Percentiles rank a stretch among this genome's conserved stretches.
These are phyloP conservation scores for Ypsolopha sequella DNA, from an alignment of 2,888 invertebrate genomes.

Conservation along the genomic window DNA sequence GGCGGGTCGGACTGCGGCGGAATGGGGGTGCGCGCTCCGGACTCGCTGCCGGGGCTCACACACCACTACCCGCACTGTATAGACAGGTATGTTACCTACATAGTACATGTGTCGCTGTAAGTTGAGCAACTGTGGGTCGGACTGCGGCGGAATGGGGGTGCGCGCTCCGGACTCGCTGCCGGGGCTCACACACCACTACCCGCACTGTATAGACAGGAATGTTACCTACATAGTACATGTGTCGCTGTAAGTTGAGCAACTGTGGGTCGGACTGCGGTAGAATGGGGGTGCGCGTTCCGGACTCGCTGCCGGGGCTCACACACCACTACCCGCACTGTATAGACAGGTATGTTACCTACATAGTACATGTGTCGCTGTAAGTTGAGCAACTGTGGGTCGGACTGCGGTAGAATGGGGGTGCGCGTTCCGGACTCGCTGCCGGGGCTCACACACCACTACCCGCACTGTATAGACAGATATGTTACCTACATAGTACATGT, in stretches of 20 bases:
- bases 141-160: too few species aligned
- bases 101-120: neutral
- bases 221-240: too few species aligned
- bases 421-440: slow-evolving; percentile 76
- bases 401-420: slow-evolving; percentile 46
- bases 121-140: too few species aligned
- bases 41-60: slow-evolving; percentile 76
- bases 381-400: slow-evolving; percentile 37
- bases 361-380: slow-evolving; percentile 4
- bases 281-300: slow-evolving; percentile 67
- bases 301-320: slow-evolving; percentile 76
- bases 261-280: slow-evolving; percentile 47
- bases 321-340: slow-evolving; percentile 65
- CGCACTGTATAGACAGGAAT: too few species aligned
- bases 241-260: slow-evolving; percentile 19
- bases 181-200: too few species aligned
- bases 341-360: slow-evolving; percentile 29
- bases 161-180: too few species aligned
- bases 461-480: slow-evolving; percentile 37
- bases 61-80: slow-evolving; percentile 65
- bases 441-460: slow-evolving; percentile 60
- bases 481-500: too few species aligned
- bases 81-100: slow-evolving; percentile 29
- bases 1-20: slow-evolving; percentile 47
- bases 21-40: slow-evolving; percentile 67